Evolutionary conservation across 1,140 invertebrate genomes (phyloP).

Genomic region (Cydia strobilella): DNA sequence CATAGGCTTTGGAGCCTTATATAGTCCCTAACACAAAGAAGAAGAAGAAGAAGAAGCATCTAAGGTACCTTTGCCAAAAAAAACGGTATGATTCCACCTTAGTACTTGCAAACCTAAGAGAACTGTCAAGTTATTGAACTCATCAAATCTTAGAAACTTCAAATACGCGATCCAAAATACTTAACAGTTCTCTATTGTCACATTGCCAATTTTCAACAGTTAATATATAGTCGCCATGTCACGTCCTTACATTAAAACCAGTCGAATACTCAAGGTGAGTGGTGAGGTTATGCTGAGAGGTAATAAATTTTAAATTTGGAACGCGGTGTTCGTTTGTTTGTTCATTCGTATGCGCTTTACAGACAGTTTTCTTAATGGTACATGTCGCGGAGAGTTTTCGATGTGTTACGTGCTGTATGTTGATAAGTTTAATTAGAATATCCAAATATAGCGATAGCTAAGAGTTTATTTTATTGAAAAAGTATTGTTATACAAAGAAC

Average conservation of each 20-base stretch:
- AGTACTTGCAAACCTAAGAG: too few species aligned
- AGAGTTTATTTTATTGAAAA: background rate
- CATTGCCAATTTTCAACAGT: background rate
- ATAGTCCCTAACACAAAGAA: too few species aligned
- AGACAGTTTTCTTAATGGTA: constrained; percentile 9
- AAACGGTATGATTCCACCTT: too few species aligned
- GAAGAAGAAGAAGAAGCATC: too few species aligned
- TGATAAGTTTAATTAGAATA: constrained; percentile 19
- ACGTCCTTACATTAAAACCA: background rate
- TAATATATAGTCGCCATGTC: background rate
- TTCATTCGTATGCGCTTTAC: constrained; percentile 28
- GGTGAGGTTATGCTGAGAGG: constrained; percentile 9
- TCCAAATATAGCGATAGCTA: background rate
- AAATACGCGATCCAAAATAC: too few species aligned
- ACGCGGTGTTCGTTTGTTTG: constrained; percentile 29
- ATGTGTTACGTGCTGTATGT: constrained; percentile 2
- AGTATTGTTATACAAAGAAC: too few species aligned
- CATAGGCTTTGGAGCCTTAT: too few species aligned
- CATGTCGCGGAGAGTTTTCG: background rate
- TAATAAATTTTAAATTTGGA: constrained; percentile 18
- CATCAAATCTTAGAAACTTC: too few species aligned
- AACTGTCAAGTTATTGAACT: too few species aligned
- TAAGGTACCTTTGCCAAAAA: too few species aligned
- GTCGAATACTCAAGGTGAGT: constrained; percentile 17
- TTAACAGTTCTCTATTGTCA: background rate